These are phyloP conservation scores for Heloderma charlesbogerti DNA, from an alignment of 2,113 vertebrate species.

Conservation along the genomic window DNA sequence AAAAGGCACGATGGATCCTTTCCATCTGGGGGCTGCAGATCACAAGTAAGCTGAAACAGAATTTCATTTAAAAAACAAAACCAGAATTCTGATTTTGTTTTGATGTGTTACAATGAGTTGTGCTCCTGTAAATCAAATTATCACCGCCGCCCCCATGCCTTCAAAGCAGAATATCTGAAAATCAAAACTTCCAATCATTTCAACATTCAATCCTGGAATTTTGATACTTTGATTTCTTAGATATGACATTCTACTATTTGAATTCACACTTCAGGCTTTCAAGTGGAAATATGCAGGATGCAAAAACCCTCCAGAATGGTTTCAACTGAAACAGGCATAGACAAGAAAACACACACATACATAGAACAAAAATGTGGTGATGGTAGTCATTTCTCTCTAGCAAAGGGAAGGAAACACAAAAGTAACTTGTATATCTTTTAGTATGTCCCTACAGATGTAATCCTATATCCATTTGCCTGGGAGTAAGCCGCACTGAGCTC, in stretches of 20 bases:
- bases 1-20: background rate
- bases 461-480: background rate
- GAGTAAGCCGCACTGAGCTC: background rate
- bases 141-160: background rate
- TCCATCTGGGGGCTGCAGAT: background rate
- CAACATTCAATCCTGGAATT: background rate
- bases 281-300: background rate
- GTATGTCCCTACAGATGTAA: background rate
- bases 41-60: background rate
- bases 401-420: background rate
- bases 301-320: background rate
- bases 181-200: background rate
- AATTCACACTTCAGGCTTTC: background rate
- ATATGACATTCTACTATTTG: background rate
- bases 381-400: conserved; percentile 20
- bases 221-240: background rate
- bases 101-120: background rate
- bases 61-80: background rate
- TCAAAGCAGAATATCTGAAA: background rate
- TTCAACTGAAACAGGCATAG: background rate
- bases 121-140: background rate
- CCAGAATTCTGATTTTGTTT: background rate
- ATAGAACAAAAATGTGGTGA: background rate
- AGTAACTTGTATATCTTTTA: background rate
- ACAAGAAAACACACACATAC: background rate